Percentiles rank a stretch among this genome's conserved stretches.
Conservation (phyloP, 2,797 vertebrate species). For the Peromyscus nudipes region DNA sequence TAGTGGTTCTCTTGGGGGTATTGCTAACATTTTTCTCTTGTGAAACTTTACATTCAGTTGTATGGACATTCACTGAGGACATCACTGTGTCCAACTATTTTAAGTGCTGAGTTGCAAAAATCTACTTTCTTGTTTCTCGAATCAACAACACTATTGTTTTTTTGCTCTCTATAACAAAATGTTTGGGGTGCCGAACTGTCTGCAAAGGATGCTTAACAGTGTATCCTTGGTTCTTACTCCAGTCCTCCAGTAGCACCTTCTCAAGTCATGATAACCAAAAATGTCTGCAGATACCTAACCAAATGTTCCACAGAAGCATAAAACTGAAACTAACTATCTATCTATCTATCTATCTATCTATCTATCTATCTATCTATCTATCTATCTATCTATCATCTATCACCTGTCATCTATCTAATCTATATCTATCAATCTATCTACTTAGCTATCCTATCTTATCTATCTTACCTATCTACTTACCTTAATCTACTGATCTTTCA, state of each 20-base stretch:
- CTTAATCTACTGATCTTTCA: not conserved
- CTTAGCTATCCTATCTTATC: not conserved
- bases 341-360: not conserved
- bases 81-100: not conserved
- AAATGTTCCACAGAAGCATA: not conserved
- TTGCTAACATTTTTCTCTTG: not conserved
- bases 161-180: not conserved
- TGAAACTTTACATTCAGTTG: slow-evolving; percentile 28
- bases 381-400: not conserved
- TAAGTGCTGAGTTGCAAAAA: not conserved
- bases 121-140: not conserved
- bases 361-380: not conserved
- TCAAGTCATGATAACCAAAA: not conserved
- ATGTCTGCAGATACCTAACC: not conserved
- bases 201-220: not conserved
- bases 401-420: not conserved
- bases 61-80: slow-evolving; percentile 4
- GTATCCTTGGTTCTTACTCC: not conserved
- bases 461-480: not conserved
- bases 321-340: not conserved
- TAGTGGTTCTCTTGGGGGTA: not conserved
- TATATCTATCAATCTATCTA: not conserved
- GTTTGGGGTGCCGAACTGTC: not conserved
- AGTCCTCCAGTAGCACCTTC: not conserved
- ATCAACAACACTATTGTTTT: not conserved